phyloP scores from a whole-genome alignment of 2,888 invertebrate genomes.

The Anthophora plumipes region DNA sequence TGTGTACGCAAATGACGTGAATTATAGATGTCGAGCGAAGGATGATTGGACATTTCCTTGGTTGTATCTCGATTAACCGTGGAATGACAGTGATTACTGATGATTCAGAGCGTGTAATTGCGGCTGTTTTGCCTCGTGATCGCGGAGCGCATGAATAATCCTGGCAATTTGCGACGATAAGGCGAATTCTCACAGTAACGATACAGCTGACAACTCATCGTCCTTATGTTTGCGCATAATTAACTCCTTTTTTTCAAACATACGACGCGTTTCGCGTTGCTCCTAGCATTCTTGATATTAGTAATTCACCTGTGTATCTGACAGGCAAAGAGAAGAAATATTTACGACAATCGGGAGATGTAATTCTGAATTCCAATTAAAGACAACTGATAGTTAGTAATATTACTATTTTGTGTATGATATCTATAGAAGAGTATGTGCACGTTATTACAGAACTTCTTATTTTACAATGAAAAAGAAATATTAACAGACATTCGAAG shows the following conservation, averaged over 20 bases:
- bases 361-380: background rate
- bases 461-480: no score
- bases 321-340: background rate
- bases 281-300: background rate
- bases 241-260: background rate
- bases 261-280: background rate
- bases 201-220: background rate
- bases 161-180: slow-evolving; percentile 17
- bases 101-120: slow-evolving; percentile 52
- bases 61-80: slow-evolving; percentile 25
- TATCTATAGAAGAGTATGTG: no score
- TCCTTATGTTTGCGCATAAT: background rate
- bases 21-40: background rate
- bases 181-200: background rate
- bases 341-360: no score
- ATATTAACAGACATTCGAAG: no score
- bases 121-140: slow-evolving; percentile 26
- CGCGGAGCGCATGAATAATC: slow-evolving; percentile 11
- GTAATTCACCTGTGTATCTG: background rate
- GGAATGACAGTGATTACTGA: slow-evolving; percentile 30
- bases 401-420: no score
- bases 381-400: no score
- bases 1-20: background rate
- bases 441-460: no score
- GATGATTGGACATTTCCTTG: slow-evolving; percentile 29